Evolutionary conservation across 2,797 vertebrate genomes (phyloP).

Genomic region (Chiloscyllium punctatum): DNA sequence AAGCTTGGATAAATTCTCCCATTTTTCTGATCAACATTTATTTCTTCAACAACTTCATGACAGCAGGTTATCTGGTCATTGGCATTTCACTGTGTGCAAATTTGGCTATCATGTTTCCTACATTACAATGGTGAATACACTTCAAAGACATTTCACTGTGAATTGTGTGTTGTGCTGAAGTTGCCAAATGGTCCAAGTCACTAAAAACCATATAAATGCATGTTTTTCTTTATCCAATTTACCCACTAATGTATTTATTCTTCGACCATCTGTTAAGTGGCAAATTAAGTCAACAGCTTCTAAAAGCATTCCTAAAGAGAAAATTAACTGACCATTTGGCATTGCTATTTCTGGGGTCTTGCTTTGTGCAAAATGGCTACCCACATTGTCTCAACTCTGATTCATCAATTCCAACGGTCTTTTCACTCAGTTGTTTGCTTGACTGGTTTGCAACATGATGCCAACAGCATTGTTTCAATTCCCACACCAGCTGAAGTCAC

Average conservation of each 20-base stretch:
- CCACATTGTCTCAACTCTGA: neutral
- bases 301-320: neutral
- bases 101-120: too few relatives aligned
- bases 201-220: neutral
- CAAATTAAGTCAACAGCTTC: neutral
- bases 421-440: too few relatives aligned
- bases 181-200: neutral
- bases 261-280: neutral
- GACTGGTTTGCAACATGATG: too few relatives aligned
- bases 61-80: too few relatives aligned
- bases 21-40: too few relatives aligned
- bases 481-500: too few relatives aligned
- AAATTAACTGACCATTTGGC: neutral
- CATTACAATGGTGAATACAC: too few relatives aligned
- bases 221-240: neutral
- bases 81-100: too few relatives aligned
- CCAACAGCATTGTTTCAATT: too few relatives aligned
- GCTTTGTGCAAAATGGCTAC: neutral
- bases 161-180: neutral
- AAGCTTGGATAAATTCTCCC: too few relatives aligned
- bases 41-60: too few relatives aligned
- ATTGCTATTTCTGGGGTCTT: neutral
- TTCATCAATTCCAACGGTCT: too few relatives aligned
- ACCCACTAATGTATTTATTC: neutral
- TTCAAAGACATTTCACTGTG: neutral